Base-by-base conservation (phyloP, 53 echinoderm and acorn worm genomes). In the Temnopleurus reevesii region DNA sequence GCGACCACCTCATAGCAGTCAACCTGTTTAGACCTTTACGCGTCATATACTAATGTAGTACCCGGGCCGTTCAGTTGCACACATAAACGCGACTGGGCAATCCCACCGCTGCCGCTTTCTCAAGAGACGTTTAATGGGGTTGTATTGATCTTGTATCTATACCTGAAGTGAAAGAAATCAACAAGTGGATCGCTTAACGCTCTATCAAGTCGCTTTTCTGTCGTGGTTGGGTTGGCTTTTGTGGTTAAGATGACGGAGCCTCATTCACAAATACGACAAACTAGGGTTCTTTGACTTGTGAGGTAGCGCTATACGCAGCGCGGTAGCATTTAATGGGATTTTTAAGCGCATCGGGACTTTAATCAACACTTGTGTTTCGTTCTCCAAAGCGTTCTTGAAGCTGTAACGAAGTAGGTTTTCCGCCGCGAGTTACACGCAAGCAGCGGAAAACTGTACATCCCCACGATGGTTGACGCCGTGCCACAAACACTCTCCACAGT, bases 331-430 rank as follows among this genome's bases (percentile, higher is more conserved):
- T 71, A 71, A 71, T 71, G 71, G 71, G 41, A 38, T 41, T 13
- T 21, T 41, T 71, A 21, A 71, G 6, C 38, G 21, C 17, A 71
- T 41, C 21, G 23, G 71, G 18, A 71, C 71, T 71, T 71, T 41
- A 17, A 41, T 71, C 71, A 41, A 15, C 71, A 71, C 71, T 71
- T 71, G 71, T 71, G 17, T 71, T 36, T 38, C 18, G 36, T 38
- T 38, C 43, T 71, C 71, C 23, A 71, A 21, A 7, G 71, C 71
- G 8, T n/a, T 71, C 1, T n/a, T 19, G 38, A 43, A 71, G 71
- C 7, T n/a, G n/a, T 71, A 71, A 71, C 71, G 71, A 71, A 71
- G 71, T 71, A 71, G 19, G 36, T 71, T 71, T 71, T 71, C 71
- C 71, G 71, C 71, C 41, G 71, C 71, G 6, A 41, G 41, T 41